Evolutionary conservation across 2,113 vertebrate genomes (phyloP).

Genomic region (Chamaetylas fuelleborni): DNA sequence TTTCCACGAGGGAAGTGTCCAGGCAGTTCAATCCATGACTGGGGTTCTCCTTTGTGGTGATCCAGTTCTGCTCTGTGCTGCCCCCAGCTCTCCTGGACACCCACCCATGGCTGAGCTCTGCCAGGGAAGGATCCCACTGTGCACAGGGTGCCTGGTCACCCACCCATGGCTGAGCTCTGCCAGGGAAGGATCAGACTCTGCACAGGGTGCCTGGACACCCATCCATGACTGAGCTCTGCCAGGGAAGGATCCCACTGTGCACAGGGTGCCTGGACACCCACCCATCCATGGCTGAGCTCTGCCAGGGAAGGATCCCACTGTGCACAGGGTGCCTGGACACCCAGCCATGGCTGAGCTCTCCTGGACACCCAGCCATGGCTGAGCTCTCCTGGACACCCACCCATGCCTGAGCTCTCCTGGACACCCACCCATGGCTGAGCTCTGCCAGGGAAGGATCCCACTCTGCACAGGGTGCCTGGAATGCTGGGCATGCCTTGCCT

Average conservation of each 20-base stretch:
- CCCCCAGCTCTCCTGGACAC: neutral
- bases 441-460: no score
- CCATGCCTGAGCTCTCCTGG: no score
- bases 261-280: no score
- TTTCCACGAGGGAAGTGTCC: neutral
- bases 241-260: no score
- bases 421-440: neutral
- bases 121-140: neutral
- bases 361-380: no score
- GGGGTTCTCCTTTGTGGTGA: neutral
- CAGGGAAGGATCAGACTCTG: neutral
- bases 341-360: neutral
- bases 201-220: neutral
- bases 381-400: neutral
- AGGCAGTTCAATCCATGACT: neutral
- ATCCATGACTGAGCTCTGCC: no score
- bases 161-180: neutral
- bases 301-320: no score
- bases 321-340: no score
- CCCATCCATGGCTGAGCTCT: no score
- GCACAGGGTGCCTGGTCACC: neutral
- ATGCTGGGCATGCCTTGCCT: neutral
- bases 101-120: neutral
- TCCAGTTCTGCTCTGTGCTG: neutral
- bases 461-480: neutral